Percentiles rank a stretch among this genome's conserved stretches.
These are phyloP conservation scores for Palloptera scutellata DNA, from an alignment of 2,888 invertebrate genomes.

Conservation along the genomic window DNA sequence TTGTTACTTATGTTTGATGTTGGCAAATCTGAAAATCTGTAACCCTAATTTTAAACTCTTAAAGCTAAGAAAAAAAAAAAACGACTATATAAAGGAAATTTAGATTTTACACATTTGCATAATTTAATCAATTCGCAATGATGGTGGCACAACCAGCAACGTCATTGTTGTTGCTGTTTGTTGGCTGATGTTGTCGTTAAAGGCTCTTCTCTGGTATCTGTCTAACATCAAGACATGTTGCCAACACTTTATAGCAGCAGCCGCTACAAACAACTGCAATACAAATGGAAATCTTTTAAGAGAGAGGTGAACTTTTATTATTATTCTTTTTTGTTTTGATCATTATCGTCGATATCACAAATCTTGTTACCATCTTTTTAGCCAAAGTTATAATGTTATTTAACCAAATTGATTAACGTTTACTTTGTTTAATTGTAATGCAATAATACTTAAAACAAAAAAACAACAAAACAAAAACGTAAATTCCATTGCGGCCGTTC, in stretches of 20 bases:
- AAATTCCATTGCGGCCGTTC: too few relatives aligned
- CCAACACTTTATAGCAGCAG: conserved; percentile 1
- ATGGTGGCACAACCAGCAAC: conserved; percentile 18
- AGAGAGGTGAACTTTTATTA: too few relatives aligned
- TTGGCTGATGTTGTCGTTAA: background rate
- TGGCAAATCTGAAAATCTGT: conserved; percentile 1
- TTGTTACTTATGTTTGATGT: background rate
- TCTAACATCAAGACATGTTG: background rate
- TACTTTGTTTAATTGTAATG: too few relatives aligned
- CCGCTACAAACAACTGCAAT: background rate
- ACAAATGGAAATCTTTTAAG: background rate
- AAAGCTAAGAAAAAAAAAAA: background rate
- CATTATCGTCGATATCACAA: too few relatives aligned
- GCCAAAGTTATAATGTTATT: too few relatives aligned
- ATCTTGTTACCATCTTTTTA: too few relatives aligned
- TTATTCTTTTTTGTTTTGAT: too few relatives aligned
- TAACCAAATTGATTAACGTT: too few relatives aligned
- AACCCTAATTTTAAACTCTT: background rate
- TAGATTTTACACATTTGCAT: conserved; percentile 51
- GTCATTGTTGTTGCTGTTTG: too few relatives aligned
- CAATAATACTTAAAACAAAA: too few relatives aligned
- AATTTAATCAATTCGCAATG: conserved; percentile 59
- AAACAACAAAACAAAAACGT: too few relatives aligned
- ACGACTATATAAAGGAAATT: conserved; percentile 4
- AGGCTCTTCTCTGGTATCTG: background rate